These are phyloP conservation scores for Steinernema hermaphroditum DNA, from an alignment of 2,888 invertebrate species.

Conservation along the genomic window DNA sequence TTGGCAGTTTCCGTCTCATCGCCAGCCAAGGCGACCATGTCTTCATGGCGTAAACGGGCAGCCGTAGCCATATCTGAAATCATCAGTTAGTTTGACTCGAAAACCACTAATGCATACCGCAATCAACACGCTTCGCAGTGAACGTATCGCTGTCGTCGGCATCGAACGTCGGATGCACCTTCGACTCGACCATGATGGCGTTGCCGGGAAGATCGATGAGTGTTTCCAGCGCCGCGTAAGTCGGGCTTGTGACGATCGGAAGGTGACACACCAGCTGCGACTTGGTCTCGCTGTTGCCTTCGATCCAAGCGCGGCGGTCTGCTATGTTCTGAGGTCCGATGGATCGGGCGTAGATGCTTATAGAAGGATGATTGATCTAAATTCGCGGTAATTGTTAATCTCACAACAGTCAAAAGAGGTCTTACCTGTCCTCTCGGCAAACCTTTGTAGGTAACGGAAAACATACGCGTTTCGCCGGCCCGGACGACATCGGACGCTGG, in stretches of 20 bases:
- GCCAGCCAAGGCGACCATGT: neutral
- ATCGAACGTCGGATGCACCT: neutral
- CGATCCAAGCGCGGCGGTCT: slow-evolving; percentile 5
- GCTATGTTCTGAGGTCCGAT: slow-evolving; percentile 2
- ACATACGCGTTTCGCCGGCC: neutral
- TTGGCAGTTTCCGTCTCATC: neutral
- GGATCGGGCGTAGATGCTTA: slow-evolving; percentile 15
- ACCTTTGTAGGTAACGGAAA: slow-evolving; percentile 10
- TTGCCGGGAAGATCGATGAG: slow-evolving; percentile 8
- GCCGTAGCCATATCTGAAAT: neutral
- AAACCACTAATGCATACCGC: too few relatives aligned
- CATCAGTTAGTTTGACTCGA: neutral
- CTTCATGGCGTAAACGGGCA: neutral
- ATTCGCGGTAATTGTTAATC: neutral
- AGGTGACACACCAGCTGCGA: neutral
- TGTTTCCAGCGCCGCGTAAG: slow-evolving; percentile 15
- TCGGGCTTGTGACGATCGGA: neutral
- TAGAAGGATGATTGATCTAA: neutral
- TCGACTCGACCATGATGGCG: slow-evolving; percentile 9
- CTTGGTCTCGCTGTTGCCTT: neutral
- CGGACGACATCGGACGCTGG: slow-evolving; percentile 4
- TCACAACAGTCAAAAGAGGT: neutral
- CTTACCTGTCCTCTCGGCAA: slow-evolving; percentile 8
- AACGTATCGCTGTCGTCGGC: slow-evolving; percentile 11
- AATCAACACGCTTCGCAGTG: neutral